Evolutionary conservation across 1,140 invertebrate genomes (phyloP).

Genomic region (Leucophenga varia): DNA sequence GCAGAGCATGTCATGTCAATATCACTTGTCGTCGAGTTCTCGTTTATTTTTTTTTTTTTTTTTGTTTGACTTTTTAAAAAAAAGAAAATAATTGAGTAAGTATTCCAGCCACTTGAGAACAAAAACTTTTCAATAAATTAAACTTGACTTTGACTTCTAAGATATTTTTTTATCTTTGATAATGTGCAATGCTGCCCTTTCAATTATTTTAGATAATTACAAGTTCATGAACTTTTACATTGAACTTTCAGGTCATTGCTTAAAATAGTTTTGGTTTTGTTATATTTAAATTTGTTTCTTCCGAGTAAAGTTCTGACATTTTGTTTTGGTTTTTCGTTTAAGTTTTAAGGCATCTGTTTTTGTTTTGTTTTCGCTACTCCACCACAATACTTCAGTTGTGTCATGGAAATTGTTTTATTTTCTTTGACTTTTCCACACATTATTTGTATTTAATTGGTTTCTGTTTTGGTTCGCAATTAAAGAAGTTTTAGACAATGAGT

Average conservation of each 20-base stretch:
- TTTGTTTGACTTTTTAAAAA: conserved; percentile 28
- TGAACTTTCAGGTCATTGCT: conserved; percentile 25
- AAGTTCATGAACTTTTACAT: conserved; percentile 52
- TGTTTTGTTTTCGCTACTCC: conserved; percentile 38
- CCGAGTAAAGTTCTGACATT: conserved; percentile 17
- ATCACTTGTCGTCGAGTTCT: too few species aligned
- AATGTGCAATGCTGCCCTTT: too few species aligned
- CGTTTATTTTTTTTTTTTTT: conserved; percentile 29
- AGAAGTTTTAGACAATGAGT: too few species aligned
- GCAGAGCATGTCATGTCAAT: too few species aligned
- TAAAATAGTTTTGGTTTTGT: conserved; percentile 4
- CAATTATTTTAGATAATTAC: too few species aligned
- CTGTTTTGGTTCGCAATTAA: too few species aligned
- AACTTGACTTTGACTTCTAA: conserved; percentile 30
- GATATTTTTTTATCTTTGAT: too few species aligned
- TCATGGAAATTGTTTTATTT: conserved; percentile 52
- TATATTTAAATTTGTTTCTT: conserved; percentile 30
- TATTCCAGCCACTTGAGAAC: conserved; percentile 5
- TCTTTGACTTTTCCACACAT: conserved; percentile 50
- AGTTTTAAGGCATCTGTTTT: conserved; percentile 8
- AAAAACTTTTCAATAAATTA: conserved; percentile 1
- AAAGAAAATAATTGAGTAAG: conserved; percentile 46
- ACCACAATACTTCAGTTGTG: conserved; percentile 46
- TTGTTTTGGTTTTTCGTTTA: neutral
- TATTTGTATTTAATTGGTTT: conserved; percentile 51